Percentiles rank a stretch among this genome's conserved stretches.
These are phyloP conservation scores for Cyprinella venusta DNA, from an alignment of 2,797 vertebrate species.

Conservation along the genomic window DNA sequence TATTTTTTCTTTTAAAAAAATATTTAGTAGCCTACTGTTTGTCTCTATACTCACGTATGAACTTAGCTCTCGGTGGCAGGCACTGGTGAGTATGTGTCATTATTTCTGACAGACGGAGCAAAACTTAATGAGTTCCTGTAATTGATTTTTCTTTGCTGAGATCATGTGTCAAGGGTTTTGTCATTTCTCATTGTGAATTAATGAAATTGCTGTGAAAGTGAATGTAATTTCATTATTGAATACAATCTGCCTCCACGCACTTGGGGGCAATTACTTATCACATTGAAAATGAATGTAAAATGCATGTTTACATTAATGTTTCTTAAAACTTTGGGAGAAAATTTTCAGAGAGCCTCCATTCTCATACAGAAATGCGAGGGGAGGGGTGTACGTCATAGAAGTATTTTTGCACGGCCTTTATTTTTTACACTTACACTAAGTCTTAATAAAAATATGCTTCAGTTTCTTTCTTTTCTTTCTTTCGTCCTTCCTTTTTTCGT, in stretches of 20 bases:
- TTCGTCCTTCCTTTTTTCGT: not conserved
- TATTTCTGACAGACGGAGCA: slow-evolving; percentile 45
- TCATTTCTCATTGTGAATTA: slow-evolving; percentile 28
- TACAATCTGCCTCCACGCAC: not conserved
- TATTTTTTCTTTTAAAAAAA: not conserved
- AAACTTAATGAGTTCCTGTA: slow-evolving; percentile 48
- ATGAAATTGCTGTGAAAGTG: slow-evolving; percentile 24
- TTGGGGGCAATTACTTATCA: not conserved
- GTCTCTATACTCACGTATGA: slow-evolving; percentile 8
- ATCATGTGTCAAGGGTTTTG: slow-evolving; percentile 31
- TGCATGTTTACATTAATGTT: slow-evolving; percentile 13
- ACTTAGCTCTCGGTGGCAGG: slow-evolving; percentile 3
- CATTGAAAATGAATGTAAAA: slow-evolving; percentile 16
- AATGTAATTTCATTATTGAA: slow-evolving; percentile 29
- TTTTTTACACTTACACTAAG: not conserved
- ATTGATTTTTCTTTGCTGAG: slow-evolving; percentile 21
- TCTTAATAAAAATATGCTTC: not conserved
- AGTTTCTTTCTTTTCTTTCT: not conserved
- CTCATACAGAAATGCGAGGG: not conserved
- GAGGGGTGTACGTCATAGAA: not conserved
- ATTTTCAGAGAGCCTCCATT: not conserved
- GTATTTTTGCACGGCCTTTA: not conserved
- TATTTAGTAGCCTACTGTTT: not conserved
- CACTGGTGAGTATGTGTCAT: slow-evolving; percentile 45
- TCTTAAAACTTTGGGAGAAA: not conserved